Base-by-base conservation (phyloP, 2,797 vertebrate species). In the Dromococcyx pavoninus region DNA sequence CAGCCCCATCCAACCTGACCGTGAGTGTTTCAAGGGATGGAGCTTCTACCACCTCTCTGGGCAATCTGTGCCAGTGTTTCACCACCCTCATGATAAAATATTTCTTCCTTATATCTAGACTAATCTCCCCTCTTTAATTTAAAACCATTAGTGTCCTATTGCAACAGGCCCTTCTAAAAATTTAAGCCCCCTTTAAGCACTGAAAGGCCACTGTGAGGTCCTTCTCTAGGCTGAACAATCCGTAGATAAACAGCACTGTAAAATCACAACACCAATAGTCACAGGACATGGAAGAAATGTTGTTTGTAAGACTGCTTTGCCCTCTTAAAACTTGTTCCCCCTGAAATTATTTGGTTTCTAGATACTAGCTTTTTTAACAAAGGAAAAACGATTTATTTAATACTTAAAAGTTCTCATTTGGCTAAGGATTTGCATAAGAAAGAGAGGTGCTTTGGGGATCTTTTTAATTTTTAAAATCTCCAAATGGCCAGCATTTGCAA, bases 391-490 rank as follows among this genome's bases (percentile, higher is more conserved):
- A 62, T 73, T 86, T 74, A 66, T 74, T 79, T 70, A 76, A 90
- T 14, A 60, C 27, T 70, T 54, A 13, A 13, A 69, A 76, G 67
- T 76, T 85, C 67, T 60, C 86, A 82, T 67, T 96, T 79, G 80
- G 83, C 2, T 3, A 25, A 24, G 61, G 79, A 88, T 89, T 85
- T 93, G 89, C 60, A 74, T 73, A 74, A 58, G 65, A 89, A 79
- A 85, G 77, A 46, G 61, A 94, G 78, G 61, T 83, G 79, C 43
- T 91, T 76, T 10, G 67, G 51, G 58, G 43, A 78, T 37, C 5
- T 91, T 91, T 91, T 89, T 85, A 32, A 87, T 82, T 88, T 94
- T 87, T 77, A 91, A 94, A 79, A 48, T 51, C 78, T 85, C 72
- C 71, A 51, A 85, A 44, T 39, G 56, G 71, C 13, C 56, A 67